Percentiles rank a stretch among this genome's conserved stretches.
Conservation (phyloP, 35 echinoderm and acorn worm species). For the Ptychodera flava region DNA sequence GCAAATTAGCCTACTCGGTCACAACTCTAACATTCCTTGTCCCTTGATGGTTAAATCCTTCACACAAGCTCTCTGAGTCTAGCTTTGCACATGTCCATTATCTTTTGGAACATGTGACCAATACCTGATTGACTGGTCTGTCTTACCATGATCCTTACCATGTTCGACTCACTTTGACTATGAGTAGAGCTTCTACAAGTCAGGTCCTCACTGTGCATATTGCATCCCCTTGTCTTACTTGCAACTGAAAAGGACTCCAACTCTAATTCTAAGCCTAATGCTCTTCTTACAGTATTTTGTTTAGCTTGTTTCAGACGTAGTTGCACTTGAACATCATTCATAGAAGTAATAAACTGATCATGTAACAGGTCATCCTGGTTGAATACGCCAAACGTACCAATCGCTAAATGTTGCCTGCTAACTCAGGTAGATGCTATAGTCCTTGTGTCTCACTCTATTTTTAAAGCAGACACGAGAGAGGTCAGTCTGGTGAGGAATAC, state of each 20-base stretch:
- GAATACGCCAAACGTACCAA: conserved; percentile 12
- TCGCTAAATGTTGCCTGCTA: conserved; percentile 24
- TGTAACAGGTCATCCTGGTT: not conserved
- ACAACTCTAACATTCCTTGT: not conserved
- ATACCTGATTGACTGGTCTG: not conserved
- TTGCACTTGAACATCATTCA: conserved; percentile 14
- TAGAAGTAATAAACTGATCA: conserved; percentile 13
- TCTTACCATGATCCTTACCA: not conserved
- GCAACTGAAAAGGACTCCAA: not conserved
- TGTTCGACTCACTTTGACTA: not conserved
- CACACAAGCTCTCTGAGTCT: no score
- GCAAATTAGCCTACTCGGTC: not conserved
- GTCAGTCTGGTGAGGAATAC: conserved; percentile 13
- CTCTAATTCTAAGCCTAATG: not conserved
- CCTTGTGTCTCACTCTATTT: conserved; percentile 17
- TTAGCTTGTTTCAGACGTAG: conserved; percentile 8
- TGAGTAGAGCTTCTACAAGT: no score
- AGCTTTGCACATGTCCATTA: not conserved
- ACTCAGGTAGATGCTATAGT: conserved; percentile 29
- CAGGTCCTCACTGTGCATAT: not conserved
- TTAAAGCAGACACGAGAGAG: not conserved
- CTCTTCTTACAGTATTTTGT: not conserved
- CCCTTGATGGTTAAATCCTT: not conserved
- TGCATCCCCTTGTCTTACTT: not conserved
- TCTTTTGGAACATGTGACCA: not conserved